Evolutionary conservation across 2,113 vertebrate genomes (phyloP).

Genomic region (Nymphicus hollandicus): DNA sequence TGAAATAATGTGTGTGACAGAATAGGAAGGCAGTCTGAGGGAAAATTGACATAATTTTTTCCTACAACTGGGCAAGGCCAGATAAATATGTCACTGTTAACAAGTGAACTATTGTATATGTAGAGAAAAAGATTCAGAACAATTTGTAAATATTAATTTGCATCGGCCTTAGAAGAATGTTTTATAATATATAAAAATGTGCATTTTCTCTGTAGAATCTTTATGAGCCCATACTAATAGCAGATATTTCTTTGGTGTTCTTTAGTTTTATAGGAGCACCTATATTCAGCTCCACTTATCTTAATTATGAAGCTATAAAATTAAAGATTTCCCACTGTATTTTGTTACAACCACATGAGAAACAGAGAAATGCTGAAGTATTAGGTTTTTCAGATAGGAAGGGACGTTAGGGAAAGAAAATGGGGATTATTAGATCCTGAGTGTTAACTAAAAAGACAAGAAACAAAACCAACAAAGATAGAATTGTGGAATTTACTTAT

Average conservation of each 20-base stretch:
- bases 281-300: neutral
- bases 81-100: slow-evolving; percentile 83
- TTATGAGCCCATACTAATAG: neutral
- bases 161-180: neutral
- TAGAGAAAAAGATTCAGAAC: slow-evolving; percentile 26
- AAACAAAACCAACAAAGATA: neutral
- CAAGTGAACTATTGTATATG: slow-evolving; percentile 78
- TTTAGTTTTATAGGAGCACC: neutral
- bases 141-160: slow-evolving; percentile 74
- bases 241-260: neutral
- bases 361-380: neutral
- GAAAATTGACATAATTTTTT: slow-evolving; percentile 85
- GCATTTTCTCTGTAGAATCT: neutral
- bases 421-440: neutral
- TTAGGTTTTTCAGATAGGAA: neutral
- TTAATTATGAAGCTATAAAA: neutral
- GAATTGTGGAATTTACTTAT: neutral
- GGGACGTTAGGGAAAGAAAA: neutral
- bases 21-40: slow-evolving; percentile 78
- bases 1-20: slow-evolving; percentile 87
- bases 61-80: slow-evolving; percentile 73
- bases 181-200: slow-evolving; percentile 23
- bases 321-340: neutral
- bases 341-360: slow-evolving; percentile 6
- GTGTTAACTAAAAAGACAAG: neutral